Evolutionary conservation across 2,113 vertebrate genomes (phyloP).

Genomic region (Trichomycterus rosablanca): DNA sequence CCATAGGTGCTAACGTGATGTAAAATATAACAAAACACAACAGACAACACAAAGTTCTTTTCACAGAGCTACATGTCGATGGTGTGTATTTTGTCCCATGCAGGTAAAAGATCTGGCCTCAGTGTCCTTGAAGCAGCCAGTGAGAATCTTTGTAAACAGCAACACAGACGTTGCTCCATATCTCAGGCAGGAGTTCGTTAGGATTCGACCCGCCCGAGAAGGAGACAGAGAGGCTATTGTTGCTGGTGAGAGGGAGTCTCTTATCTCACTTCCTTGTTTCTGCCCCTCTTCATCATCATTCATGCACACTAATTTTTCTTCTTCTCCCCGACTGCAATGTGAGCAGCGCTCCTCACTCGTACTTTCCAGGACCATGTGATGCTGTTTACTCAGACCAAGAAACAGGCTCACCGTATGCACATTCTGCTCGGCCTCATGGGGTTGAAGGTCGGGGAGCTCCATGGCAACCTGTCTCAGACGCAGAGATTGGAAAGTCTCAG

Average conservation of each 20-base stretch:
- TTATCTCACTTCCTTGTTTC: background rate
- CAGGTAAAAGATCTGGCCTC: slow-evolving; percentile 96
- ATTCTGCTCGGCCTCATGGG: slow-evolving; percentile 92
- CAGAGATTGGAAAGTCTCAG: slow-evolving; percentile 89
- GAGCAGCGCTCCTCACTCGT: slow-evolving; percentile 83
- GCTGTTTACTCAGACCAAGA: slow-evolving; percentile 97
- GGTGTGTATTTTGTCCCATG: background rate
- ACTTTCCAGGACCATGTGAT: slow-evolving; percentile 95
- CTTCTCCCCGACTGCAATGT: background rate
- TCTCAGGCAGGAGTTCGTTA: slow-evolving; percentile 90
- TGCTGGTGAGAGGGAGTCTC: slow-evolving; percentile 65
- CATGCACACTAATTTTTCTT: background rate
- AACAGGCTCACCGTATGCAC: slow-evolving; percentile 95
- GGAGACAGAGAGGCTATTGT: slow-evolving; percentile 93
- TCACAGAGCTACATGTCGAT: too few relatives aligned
- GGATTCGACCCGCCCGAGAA: slow-evolving; percentile 84
- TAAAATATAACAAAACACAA: too few relatives aligned
- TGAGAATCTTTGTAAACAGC: slow-evolving; percentile 94
- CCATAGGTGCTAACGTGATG: too few relatives aligned
- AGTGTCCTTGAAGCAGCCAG: slow-evolving; percentile 85
- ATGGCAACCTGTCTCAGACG: slow-evolving; percentile 90
- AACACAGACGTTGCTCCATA: slow-evolving; percentile 96
- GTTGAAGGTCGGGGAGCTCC: slow-evolving; percentile 88
- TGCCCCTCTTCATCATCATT: too few relatives aligned
- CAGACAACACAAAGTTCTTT: too few relatives aligned